Evolutionary conservation across 2,113 vertebrate species (phyloP).

Genomic region (Damaliscus lunatus): DNA sequence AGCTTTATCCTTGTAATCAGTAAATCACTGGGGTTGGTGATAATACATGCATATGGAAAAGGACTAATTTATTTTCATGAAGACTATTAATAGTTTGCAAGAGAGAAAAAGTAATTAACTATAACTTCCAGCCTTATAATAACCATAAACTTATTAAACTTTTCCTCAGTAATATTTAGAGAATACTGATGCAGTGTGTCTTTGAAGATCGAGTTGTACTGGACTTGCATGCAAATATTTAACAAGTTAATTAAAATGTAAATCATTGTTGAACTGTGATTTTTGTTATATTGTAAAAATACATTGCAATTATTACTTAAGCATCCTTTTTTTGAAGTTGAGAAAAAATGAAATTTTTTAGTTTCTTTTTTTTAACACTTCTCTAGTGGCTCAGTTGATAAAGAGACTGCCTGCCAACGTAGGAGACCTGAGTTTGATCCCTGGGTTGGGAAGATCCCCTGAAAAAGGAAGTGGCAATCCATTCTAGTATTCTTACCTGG

Average conservation of each 20-base stretch:
- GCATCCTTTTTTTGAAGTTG: neutral
- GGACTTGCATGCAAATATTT: constrained; percentile 54
- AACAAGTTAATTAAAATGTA: constrained; percentile 56
- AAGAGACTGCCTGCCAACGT: neutral
- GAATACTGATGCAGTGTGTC: constrained; percentile 27
- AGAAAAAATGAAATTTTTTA: neutral
- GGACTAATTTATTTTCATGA: constrained; percentile 78
- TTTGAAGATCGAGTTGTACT: constrained; percentile 57
- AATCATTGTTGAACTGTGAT: constrained; percentile 43
- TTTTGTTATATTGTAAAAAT: neutral
- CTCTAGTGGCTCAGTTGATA: neutral
- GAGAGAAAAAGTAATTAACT: constrained; percentile 77
- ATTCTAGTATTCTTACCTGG: neutral
- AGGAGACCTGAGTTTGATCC: neutral
- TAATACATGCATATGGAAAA: constrained; percentile 72
- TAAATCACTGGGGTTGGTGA: constrained; percentile 62
- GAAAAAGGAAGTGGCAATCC: neutral
- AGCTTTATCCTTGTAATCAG: constrained; percentile 65
- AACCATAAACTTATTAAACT: constrained; percentile 76
- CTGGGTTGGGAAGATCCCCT: neutral
- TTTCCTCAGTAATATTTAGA: constrained; percentile 57
- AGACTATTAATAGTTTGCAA: constrained; percentile 63
- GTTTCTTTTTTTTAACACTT: neutral
- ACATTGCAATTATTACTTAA: constrained; percentile 32
- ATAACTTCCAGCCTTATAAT: constrained; percentile 75